These are phyloP conservation scores for Siniperca chuatsi DNA, from an alignment of 2,113 vertebrate species.

Conservation along the genomic window DNA sequence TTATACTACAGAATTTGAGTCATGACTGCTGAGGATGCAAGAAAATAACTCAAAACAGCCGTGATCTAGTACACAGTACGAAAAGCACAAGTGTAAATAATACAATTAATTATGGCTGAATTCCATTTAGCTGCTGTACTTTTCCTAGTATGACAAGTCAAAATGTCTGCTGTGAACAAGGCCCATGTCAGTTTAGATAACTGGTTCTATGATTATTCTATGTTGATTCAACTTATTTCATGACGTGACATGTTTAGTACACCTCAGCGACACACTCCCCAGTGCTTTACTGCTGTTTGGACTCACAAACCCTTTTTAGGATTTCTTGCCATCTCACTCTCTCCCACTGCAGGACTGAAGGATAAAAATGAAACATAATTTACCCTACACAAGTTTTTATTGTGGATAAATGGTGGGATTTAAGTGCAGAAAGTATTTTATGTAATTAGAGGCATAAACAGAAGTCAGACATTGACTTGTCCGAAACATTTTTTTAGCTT, in stretches of 20 bases:
- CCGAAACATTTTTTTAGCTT: neutral
- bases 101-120: neutral
- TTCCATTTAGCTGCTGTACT: neutral
- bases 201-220: neutral
- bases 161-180: neutral
- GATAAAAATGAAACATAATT: too few species aligned
- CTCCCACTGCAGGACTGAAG: too few species aligned
- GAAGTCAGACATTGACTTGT: too few species aligned
- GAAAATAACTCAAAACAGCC: neutral
- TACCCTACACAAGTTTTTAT: too few species aligned
- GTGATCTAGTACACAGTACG: neutral
- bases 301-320: neutral
- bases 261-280: too few species aligned
- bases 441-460: too few species aligned
- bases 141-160: neutral
- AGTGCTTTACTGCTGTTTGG: neutral
- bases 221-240: neutral
- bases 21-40: neutral
- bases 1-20: neutral
- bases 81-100: neutral
- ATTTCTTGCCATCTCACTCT: too few species aligned
- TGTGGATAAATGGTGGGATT: too few species aligned
- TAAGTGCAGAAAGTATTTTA: too few species aligned
- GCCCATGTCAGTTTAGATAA: too few species aligned
- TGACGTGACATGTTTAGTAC: neutral